Evolutionary conservation across 2,797 vertebrate genomes (phyloP).

Genomic region (Acanthurus lineatus): DNA sequence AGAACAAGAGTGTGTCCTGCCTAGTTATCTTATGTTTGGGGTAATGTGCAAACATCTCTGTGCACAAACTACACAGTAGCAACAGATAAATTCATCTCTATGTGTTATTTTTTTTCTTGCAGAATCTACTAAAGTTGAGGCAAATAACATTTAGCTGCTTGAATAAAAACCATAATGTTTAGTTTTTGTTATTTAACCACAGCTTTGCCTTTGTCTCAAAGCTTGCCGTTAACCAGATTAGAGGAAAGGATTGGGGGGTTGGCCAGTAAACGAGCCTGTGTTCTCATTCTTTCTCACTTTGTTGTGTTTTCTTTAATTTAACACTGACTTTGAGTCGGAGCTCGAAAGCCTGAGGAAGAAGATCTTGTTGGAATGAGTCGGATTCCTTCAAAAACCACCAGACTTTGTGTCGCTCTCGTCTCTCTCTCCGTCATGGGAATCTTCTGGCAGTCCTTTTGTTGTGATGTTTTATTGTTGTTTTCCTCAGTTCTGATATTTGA

Average conservation of each 20-base stretch:
- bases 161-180: conserved; percentile 30
- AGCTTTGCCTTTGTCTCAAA: conserved; percentile 52
- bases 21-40: conserved; percentile 15
- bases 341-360: conserved; percentile 22
- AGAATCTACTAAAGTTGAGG: not conserved
- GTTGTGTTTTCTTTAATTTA: conserved; percentile 52
- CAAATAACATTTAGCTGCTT: not conserved
- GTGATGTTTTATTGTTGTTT: conserved; percentile 62
- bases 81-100: not conserved
- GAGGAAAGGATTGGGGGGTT: not conserved
- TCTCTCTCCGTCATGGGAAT: conserved; percentile 61
- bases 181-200: conserved; percentile 54
- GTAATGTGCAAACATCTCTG: not conserved
- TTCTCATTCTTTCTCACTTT: conserved; percentile 57
- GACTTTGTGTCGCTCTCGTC: conserved; percentile 70
- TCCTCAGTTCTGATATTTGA: conserved; percentile 34
- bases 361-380: conserved; percentile 38
- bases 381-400: conserved; percentile 74
- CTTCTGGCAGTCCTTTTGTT: conserved; percentile 48
- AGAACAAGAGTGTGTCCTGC: not conserved
- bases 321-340: conserved; percentile 44
- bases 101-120: not conserved
- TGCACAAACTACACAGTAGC: not conserved
- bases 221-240: conserved; percentile 35
- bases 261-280: not conserved